Evolutionary conservation across 1,140 invertebrate species (phyloP), one percentile per base, ranked within the genome.

Genomic region (Micrasema longulum): DNA sequence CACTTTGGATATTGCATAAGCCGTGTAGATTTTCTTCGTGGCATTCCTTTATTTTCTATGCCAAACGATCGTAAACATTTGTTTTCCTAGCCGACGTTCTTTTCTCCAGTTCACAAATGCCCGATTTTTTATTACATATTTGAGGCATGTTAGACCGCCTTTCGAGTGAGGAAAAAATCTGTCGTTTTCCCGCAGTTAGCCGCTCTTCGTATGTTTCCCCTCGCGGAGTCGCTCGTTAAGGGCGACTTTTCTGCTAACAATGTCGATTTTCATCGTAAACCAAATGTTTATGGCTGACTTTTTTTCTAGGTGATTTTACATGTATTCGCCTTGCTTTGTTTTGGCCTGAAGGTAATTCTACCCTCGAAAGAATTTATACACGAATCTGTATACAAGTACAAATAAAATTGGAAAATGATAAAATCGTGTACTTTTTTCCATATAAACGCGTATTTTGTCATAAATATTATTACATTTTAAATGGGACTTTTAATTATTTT

Each of bases 61-160:
- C 69, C 64, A 53, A 66, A 69, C 69, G 69, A 36, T 67, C 69
- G 69, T 75, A 75, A 75, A 75, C 73, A 75, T 75, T 75, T 72
- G 69, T 74, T 74, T 73, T 55, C 48, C 72, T 48, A 12, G 48
- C 31, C 63, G 43, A 18, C 63, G 16, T 26, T 16, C 41, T 52
- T 74, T 74, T 74, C 67, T 69, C 20, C 53, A 23, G 73, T 68
- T 75, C 69, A 55, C 73, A 69, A 75, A 75, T 60, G 64, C 66
- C 63, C 73, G 36, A 71, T 75, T 68, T 57, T 67, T 71, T 75
- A 75, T 75, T 75, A 75, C 73, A 69, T 67, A 71, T 75, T 75
- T 75, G 73, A 71, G 69, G 69, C 73, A 70, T 72, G 73, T 75
- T 55, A 64, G 63, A 57, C 64, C 48, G 57, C 68, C 64, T 71